Evolutionary conservation across 2,888 invertebrate genomes (phyloP).

Genomic region (Reticulitermes lucifugus): DNA sequence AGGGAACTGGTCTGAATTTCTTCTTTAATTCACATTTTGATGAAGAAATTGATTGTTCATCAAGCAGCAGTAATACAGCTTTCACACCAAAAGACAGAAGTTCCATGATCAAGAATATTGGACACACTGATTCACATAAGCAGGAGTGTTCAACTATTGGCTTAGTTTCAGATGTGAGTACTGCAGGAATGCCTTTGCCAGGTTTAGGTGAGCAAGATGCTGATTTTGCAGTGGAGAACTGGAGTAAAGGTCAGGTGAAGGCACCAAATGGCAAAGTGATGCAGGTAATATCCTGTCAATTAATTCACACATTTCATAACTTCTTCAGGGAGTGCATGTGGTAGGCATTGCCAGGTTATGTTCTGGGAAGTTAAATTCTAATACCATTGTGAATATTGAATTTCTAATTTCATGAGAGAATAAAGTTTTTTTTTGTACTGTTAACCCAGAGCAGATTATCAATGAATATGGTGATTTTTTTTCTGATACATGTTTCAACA

Average conservation of each 20-base stretch:
- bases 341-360: no score
- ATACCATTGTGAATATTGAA: no score
- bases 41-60: background rate
- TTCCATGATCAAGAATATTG: background rate
- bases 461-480: no score
- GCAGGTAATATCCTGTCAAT: background rate
- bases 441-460: no score
- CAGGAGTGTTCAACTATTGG: no score
- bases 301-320: no score
- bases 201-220: constrained; percentile 1
- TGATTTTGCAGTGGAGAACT: constrained; percentile 42
- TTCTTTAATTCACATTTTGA: background rate
- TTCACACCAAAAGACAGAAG: background rate
- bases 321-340: no score
- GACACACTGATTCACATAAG: no score
- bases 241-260: constrained; percentile 42
- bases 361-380: no score
- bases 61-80: background rate
- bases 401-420: no score
- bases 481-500: no score
- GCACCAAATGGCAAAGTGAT: constrained; percentile 21
- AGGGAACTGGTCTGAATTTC: background rate
- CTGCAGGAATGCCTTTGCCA: background rate
- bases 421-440: no score
- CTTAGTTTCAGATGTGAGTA: background rate